phyloP scores from a whole-genome alignment of 2,797 vertebrate species.

The Thunnus albacares region DNA sequence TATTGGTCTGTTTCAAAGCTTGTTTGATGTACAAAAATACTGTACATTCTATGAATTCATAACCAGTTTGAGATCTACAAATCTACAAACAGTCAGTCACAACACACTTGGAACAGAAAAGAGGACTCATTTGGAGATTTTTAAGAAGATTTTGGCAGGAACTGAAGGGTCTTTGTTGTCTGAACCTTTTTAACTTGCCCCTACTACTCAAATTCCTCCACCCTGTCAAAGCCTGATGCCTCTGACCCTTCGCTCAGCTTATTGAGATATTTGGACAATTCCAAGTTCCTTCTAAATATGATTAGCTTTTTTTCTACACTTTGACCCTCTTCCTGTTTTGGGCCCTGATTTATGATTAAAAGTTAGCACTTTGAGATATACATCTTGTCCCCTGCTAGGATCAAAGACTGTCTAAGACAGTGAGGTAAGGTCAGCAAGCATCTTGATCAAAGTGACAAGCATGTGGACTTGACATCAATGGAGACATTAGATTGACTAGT shows the following conservation, averaged over 20 bases:
- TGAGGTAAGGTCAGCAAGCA: slow-evolving; percentile 18
- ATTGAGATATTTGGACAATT: slow-evolving; percentile 2
- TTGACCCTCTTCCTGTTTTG: slow-evolving; percentile 13
- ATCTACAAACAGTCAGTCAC: background rate
- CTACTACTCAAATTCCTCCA: background rate
- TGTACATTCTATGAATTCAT: background rate
- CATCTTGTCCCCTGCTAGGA: slow-evolving; percentile 43
- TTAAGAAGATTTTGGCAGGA: background rate
- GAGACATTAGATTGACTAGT: slow-evolving; percentile 30
- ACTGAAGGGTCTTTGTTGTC: background rate
- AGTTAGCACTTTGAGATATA: slow-evolving; percentile 37
- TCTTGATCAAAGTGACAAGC: slow-evolving; percentile 44
- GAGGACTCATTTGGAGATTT: too few relatives aligned
- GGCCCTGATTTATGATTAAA: slow-evolving; percentile 42
- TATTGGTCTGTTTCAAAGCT: slow-evolving; percentile 5
- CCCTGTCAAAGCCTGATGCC: background rate
- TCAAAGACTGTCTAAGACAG: slow-evolving; percentile 53
- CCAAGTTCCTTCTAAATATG: slow-evolving; percentile 9
- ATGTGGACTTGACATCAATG: slow-evolving; percentile 23
- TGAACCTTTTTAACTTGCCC: background rate
- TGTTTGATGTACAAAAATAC: background rate
- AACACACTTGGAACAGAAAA: too few relatives aligned
- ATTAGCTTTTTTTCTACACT: slow-evolving; percentile 23
- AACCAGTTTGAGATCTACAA: background rate
- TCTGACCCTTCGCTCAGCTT: background rate